Conservation (phyloP, 1,140 invertebrate genomes). For the Brachionus manjavacas region DNA sequence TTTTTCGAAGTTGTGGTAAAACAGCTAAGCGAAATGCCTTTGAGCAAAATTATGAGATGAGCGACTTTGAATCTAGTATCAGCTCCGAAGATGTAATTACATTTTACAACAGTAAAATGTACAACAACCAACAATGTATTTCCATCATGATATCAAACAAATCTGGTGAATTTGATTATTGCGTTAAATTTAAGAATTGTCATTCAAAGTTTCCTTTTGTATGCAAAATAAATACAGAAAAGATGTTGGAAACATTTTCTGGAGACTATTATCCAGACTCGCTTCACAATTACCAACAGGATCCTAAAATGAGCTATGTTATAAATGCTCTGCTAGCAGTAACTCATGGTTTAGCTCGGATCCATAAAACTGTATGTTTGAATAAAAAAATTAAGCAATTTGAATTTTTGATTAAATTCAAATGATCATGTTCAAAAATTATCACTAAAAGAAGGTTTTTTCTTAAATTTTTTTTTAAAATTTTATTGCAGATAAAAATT, state of each 20-base stretch:
- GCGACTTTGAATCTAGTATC: background rate
- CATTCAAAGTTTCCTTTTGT: background rate
- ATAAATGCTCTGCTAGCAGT: conserved; percentile 69
- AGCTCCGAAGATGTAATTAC: background rate
- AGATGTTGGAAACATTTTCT: background rate
- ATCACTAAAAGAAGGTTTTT: too few relatives aligned
- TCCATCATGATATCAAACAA: background rate
- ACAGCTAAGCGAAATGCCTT: background rate
- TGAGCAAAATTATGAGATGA: background rate
- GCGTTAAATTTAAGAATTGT: background rate
- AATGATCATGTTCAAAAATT: too few relatives aligned
- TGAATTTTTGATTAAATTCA: too few relatives aligned
- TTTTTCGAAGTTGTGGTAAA: background rate
- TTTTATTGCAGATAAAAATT: too few relatives aligned
- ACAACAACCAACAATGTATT: background rate
- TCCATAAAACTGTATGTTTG: conserved; percentile 62
- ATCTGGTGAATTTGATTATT: background rate
- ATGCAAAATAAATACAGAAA: conserved; percentile 1
- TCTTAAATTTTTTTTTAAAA: too few relatives aligned
- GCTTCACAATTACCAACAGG: conserved; percentile 63
- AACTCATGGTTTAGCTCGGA: conserved; percentile 65
- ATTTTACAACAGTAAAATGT: conserved; percentile 1
- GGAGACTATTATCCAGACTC: conserved; percentile 43
- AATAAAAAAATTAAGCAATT: too few relatives aligned
- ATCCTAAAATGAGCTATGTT: conserved; percentile 73